phyloP scores from a whole-genome alignment of 2,888 invertebrate species.

The Tricholauxania praeusta region DNA sequence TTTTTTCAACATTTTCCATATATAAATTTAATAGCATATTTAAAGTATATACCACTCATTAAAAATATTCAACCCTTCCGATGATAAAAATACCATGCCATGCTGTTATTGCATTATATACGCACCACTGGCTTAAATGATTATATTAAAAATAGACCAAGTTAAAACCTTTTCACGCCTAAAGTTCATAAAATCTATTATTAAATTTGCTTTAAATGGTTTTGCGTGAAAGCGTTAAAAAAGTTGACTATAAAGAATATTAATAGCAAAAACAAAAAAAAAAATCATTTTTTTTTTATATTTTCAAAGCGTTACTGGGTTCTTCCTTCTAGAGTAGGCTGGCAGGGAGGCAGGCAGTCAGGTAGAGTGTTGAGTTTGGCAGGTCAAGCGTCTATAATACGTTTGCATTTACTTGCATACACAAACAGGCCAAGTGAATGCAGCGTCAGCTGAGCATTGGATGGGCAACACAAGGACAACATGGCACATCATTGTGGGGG shows the following conservation, averaged over 20 bases:
- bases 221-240: background rate
- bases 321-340: background rate
- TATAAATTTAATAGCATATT: no score
- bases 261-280: background rate
- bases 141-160: background rate
- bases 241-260: background rate
- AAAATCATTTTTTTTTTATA: no score
- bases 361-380: background rate
- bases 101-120: no score
- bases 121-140: no score
- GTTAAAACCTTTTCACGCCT: background rate
- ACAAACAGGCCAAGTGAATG: constrained; percentile 45
- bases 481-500: background rate
- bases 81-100: no score
- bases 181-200: constrained; percentile 14
- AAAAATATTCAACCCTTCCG: no score
- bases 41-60: no score
- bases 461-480: background rate
- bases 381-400: background rate
- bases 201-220: constrained; percentile 9
- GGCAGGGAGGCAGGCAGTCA: background rate
- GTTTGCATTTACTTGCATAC: constrained; percentile 47
- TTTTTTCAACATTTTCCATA: no score
- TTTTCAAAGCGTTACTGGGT: no score
- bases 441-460: constrained; percentile 5